Percentiles rank a stretch among this genome's conserved stretches.
These are phyloP conservation scores for Chelonus insularis DNA, from an alignment of 1,140 invertebrate genomes.

Conservation along the genomic window DNA sequence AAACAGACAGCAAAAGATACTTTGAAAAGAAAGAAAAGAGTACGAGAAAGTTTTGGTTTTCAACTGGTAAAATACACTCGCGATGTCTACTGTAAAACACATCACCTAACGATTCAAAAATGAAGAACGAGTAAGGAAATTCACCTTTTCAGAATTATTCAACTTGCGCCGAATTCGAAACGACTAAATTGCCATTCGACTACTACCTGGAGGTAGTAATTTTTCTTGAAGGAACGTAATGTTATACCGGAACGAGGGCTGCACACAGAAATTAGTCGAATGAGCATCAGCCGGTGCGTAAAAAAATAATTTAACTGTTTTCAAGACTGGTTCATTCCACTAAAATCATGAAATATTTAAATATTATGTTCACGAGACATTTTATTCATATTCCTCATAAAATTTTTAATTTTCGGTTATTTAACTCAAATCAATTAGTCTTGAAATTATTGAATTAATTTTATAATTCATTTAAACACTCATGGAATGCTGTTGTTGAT, in stretches of 20 bases:
- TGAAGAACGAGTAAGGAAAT: neutral
- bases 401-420: too few species aligned
- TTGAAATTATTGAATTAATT: too few species aligned
- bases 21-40: neutral
- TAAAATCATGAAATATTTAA: too few species aligned
- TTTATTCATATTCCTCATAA: too few species aligned
- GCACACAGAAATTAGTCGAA: conserved; percentile 6
- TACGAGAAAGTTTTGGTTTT: conserved; percentile 9
- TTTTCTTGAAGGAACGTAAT: conserved; percentile 16
- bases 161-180: neutral
- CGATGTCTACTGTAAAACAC: too few species aligned
- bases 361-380: too few species aligned
- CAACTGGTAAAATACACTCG: neutral
- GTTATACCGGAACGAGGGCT: conserved; percentile 4
- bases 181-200: neutral
- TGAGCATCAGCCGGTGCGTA: conserved; percentile 15
- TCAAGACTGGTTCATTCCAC: neutral
- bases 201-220: conserved; percentile 17
- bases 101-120: neutral
- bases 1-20: conserved; percentile 4
- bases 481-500: too few species aligned
- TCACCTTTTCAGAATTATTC: neutral
- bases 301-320: conserved; percentile 15
- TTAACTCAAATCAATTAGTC: too few species aligned
- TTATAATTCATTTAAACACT: too few species aligned